Percentiles rank a stretch among this genome's conserved stretches.
Conservation (phyloP, 2,797 vertebrate genomes). For the Acipenser transmontanus region DNA sequence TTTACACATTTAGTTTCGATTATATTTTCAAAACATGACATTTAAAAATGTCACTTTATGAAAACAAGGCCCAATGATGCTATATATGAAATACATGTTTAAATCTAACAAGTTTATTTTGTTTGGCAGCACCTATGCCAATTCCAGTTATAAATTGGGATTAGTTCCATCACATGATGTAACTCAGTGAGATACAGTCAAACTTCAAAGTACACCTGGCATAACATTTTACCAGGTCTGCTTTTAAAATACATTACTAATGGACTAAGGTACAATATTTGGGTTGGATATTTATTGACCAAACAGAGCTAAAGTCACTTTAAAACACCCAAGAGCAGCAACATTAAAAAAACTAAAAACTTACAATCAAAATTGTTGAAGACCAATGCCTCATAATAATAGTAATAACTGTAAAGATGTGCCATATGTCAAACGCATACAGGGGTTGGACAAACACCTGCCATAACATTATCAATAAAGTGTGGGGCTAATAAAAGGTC, state of each 20-base stretch:
- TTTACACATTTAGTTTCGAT: not conserved
- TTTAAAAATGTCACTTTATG: constrained; percentile 2
- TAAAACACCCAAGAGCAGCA: constrained; percentile 12
- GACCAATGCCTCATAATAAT: too few species aligned
- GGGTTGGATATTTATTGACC: not conserved
- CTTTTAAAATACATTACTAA: not conserved
- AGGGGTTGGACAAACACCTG: too few species aligned
- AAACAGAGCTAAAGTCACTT: constrained; percentile 5
- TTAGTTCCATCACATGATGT: too few species aligned
- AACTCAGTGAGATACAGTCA: constrained; percentile 3
- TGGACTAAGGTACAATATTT: not conserved
- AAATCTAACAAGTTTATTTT: too few species aligned
- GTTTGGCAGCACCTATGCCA: too few species aligned
- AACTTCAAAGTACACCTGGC: constrained; percentile 6
- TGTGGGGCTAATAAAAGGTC: too few species aligned
- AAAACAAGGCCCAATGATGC: not conserved
- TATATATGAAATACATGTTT: too few species aligned
- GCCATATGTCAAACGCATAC: too few species aligned
- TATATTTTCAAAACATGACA: constrained; percentile 1
- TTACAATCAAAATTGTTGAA: constrained; percentile 7
- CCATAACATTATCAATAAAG: too few species aligned
- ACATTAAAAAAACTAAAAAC: constrained; percentile 8
- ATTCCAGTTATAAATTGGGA: too few species aligned
- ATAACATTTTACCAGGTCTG: constrained; percentile 6
- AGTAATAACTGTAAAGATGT: too few species aligned